Conservation (phyloP, 1,140 invertebrate species). For the Cotesia typhae region DNA sequence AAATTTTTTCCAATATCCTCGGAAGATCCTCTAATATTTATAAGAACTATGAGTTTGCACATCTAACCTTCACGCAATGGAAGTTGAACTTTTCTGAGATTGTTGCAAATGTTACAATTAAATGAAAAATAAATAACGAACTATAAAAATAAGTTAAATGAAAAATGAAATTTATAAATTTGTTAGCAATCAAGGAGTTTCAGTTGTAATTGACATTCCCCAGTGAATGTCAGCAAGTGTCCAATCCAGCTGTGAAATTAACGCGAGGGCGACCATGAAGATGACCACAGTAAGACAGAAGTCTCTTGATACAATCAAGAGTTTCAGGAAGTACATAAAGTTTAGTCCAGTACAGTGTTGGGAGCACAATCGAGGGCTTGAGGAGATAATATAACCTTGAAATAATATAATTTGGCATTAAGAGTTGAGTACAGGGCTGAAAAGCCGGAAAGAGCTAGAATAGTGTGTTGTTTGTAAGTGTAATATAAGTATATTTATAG, state of each 20-base stretch:
- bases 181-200: no score
- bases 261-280: not conserved
- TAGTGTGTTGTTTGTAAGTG: not conserved
- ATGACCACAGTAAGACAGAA: not conserved
- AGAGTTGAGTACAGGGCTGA: not conserved
- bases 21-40: no score
- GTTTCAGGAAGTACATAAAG: constrained; percentile 17
- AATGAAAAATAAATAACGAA: no score
- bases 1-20: no score
- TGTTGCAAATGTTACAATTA: no score
- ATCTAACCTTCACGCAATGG: no score
- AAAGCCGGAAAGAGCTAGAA: not conserved
- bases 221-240: no score
- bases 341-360: not conserved
- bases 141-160: no score
- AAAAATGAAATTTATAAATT: no score
- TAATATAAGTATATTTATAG: not conserved
- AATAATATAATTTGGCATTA: constrained; percentile 21
- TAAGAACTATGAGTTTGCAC: no score
- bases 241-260: not conserved
- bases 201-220: no score
- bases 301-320: not conserved
- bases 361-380: constrained; percentile 3
- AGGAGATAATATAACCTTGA: not conserved
- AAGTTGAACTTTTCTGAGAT: no score